These are phyloP conservation scores for Graphium colonna DNA, from an alignment of 2,888 invertebrate species.

Conservation along the genomic window DNA sequence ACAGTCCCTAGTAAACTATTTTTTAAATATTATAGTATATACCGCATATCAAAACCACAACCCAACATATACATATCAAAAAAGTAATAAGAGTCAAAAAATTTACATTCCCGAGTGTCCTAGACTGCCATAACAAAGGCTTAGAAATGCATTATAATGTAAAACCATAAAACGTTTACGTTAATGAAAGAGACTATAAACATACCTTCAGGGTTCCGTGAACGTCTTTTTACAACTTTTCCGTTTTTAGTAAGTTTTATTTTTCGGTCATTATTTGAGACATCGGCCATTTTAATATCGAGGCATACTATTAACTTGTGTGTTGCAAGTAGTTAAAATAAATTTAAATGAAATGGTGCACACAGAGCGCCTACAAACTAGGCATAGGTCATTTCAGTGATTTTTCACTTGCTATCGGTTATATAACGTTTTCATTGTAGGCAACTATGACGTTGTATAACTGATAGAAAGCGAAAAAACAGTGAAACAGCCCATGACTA, in stretches of 20 bases:
- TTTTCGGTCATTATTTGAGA: constrained; percentile 73
- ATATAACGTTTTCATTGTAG: no score
- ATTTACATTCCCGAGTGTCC: constrained; percentile 29
- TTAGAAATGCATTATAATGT: constrained; percentile 15
- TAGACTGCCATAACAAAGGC: constrained; percentile 32
- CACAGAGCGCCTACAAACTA: no score
- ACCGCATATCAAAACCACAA: no score
- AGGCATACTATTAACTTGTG: constrained; percentile 34
- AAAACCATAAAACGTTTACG: constrained; percentile 20
- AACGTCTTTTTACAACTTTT: constrained; percentile 71
- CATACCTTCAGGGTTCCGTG: constrained; percentile 74
- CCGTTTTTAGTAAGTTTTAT: constrained; percentile 72
- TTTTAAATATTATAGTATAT: no score
- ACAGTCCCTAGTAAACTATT: no score
- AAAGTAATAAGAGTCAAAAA: constrained; percentile 73
- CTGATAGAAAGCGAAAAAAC: no score
- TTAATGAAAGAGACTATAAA: constrained; percentile 27
- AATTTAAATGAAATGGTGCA: not conserved
- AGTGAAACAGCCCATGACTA: no score
- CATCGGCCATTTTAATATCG: constrained; percentile 79
- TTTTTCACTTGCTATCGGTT: no score
- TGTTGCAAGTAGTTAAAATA: constrained; percentile 6
- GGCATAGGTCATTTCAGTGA: no score
- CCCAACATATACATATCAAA: constrained; percentile 50
- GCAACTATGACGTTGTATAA: no score